Base-by-base conservation (phyloP, 2,113 vertebrate species). In the Euleptes europaea region DNA sequence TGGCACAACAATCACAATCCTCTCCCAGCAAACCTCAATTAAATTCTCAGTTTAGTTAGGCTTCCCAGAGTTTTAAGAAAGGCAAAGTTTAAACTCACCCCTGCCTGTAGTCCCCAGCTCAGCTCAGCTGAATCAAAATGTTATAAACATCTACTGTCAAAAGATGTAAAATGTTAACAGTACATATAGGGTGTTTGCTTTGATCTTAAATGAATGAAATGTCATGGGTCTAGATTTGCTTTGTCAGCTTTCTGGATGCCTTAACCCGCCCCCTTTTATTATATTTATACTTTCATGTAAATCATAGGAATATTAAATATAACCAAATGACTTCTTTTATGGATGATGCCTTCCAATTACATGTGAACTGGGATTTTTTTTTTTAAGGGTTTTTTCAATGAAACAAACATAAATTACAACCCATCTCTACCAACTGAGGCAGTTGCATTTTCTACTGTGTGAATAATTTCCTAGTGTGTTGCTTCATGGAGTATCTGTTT, bases 401-500 rank as follows among this genome's bases (percentile, higher is more conserved):
- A 76, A 6, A 13, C 71, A 90, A 80, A 11, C 6, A 84, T 88
- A 84, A 81, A 91, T 91, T 74, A 66, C 87, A 76, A 78, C 42
- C 3, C 88, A 81, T 78, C 72, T 86, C 28, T 92, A 83, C 90
- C 93, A 80, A 93, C 26, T 33, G 84, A 77, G 54, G 73, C 76
- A 89, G 40, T 94, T 92, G 76, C 76, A 54, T 88, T 92, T 35
- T 92, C 83, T 90, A 15, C 71, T 91, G 75, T 90, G 75, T 85
- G 84, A 90, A 89, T 90, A 0, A 88, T 94, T 94, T 94, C 89
- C 65, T 5, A 75, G 84, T 73, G 75, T 92, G 82, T 90, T 94
- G 87, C 91, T 92, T 94, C 92, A 92, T 89, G 89, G 89, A 86
- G 74, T 93, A 86, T 89, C 83, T 89, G 44, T 92, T 95, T 95